Conservation (phyloP, 2,113 vertebrate species). For the Meleagris gallopavo region DNA sequence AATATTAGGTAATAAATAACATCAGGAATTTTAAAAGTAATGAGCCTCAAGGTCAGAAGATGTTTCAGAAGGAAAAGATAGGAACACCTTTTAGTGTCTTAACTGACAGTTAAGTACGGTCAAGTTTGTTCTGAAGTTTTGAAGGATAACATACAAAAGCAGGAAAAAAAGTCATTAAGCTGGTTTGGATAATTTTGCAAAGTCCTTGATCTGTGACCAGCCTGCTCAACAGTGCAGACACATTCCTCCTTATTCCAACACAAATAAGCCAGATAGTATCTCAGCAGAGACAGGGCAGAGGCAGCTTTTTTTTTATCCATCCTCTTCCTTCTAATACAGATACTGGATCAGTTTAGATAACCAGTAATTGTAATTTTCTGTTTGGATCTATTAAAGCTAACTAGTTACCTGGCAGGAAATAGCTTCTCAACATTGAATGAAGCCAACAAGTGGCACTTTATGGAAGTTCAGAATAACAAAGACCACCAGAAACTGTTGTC, state of each 20-base stretch:
- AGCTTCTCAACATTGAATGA: neutral
- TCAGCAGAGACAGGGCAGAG: neutral
- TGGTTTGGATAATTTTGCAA: neutral
- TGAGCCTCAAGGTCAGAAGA: neutral
- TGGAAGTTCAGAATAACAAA: neutral
- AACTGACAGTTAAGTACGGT: neutral
- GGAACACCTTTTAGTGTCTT: neutral
- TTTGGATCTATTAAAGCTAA: neutral
- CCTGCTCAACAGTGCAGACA: neutral
- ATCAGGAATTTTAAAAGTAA: neutral
- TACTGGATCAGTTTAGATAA: neutral
- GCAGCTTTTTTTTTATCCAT: neutral
- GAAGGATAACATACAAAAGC: neutral
- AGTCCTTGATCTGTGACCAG: neutral
- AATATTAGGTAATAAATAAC: slow-evolving; percentile 4
- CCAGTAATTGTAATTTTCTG: neutral
- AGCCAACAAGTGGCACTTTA: neutral
- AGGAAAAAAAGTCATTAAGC: neutral
- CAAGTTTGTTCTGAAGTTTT: neutral
- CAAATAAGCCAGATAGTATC: neutral
- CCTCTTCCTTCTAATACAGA: neutral
- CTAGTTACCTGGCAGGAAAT: neutral
- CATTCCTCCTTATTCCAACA: neutral
- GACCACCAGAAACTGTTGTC: neutral
- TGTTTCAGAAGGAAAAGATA: neutral